Percentiles rank a stretch among this genome's conserved stretches.
Evolutionary conservation across 2,113 vertebrate species (phyloP).

Genomic region (Marmota monax): DNA sequence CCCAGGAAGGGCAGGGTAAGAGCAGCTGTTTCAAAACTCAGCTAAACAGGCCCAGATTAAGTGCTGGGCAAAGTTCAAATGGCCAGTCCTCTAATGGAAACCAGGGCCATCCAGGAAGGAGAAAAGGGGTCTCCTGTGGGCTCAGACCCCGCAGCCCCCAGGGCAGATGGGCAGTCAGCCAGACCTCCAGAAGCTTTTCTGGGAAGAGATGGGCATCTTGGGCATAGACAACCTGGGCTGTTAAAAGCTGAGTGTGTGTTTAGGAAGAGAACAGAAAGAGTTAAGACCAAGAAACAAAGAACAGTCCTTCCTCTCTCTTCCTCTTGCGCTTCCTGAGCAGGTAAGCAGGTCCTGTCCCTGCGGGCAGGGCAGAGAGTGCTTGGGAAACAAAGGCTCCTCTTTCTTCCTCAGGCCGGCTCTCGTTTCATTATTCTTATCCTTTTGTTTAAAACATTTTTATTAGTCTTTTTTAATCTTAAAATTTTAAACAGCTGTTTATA

Average conservation of each 20-base stretch:
- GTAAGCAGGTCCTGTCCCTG: background rate
- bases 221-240: background rate
- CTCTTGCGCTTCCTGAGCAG: background rate
- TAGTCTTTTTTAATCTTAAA: slow-evolving; percentile 82
- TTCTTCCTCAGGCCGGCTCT: slow-evolving; percentile 81
- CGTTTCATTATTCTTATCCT: slow-evolving; percentile 82
- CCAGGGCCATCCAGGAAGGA: background rate
- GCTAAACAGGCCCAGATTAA: background rate
- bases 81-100: background rate
- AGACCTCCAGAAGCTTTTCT: background rate
- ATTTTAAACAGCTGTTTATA: slow-evolving; percentile 88
- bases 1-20: background rate
- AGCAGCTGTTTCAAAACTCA: background rate
- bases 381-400: slow-evolving; percentile 61
- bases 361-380: background rate
- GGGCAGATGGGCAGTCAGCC: background rate
- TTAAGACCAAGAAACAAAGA: background rate
- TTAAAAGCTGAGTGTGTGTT: background rate
- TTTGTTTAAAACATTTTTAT: slow-evolving; percentile 85
- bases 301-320: background rate
- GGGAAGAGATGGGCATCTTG: background rate
- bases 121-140: background rate
- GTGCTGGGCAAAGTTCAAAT: background rate
- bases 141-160: background rate
- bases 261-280: background rate